These are phyloP conservation scores for Charina bottae DNA, from an alignment of 2,113 vertebrate species.

Conservation along the genomic window DNA sequence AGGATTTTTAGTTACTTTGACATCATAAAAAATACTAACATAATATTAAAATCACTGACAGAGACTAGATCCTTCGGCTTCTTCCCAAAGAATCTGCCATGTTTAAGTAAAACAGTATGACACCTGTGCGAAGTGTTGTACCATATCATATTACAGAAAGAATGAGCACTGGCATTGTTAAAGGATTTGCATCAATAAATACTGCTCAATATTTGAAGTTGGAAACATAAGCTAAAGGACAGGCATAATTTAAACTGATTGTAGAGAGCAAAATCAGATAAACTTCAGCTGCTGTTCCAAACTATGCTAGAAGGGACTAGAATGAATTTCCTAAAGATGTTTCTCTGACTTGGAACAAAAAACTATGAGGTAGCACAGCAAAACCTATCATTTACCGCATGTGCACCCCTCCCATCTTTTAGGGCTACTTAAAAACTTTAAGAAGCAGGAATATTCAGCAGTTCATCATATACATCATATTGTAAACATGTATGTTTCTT, in stretches of 20 bases:
- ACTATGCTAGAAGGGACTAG: not conserved
- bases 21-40: not conserved
- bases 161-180: not conserved
- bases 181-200: not conserved
- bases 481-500: not conserved
- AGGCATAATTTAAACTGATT: not conserved
- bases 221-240: not conserved
- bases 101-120: not conserved
- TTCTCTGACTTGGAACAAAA: slow-evolving; percentile 33
- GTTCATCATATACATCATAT: not conserved
- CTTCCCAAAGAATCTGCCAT: slow-evolving; percentile 10
- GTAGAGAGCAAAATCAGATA: slow-evolving; percentile 33
- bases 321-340: slow-evolving; percentile 43
- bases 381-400: not conserved
- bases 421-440: slow-evolving; percentile 35
- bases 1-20: not conserved
- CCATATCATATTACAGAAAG: not conserved
- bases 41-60: slow-evolving; percentile 17
- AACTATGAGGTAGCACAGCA: not conserved
- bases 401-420: slow-evolving; percentile 38
- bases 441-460: slow-evolving; percentile 52
- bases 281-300: slow-evolving; percentile 33
- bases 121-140: not conserved
- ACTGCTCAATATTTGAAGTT: slow-evolving; percentile 13
- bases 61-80: not conserved